Conservation (phyloP, 2,113 vertebrate species). For the Ancistrus triradiatus region DNA sequence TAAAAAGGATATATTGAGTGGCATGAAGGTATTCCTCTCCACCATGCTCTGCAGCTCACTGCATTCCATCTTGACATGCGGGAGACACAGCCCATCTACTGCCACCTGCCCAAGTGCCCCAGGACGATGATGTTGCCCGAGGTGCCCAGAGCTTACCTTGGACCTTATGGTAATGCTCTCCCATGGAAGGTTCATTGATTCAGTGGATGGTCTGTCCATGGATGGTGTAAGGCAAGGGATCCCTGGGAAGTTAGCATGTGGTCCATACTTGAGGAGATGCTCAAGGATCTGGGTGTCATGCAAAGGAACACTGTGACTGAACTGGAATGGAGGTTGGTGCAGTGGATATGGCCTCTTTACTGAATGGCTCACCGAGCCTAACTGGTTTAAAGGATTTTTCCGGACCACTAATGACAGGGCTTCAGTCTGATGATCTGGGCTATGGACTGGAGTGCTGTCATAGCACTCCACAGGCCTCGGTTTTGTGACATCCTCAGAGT, state of each 20-base stretch:
- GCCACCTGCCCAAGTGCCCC: constrained; percentile 52
- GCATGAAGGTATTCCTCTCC: constrained; percentile 66
- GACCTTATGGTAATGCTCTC: constrained; percentile 68
- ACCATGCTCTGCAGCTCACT: constrained; percentile 63
- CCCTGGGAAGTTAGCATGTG: constrained; percentile 57
- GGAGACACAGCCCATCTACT: constrained; percentile 65
- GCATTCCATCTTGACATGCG: constrained; percentile 71
- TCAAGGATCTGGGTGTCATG: constrained; percentile 76
- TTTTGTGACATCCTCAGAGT: constrained; percentile 55
- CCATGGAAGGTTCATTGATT: constrained; percentile 70
- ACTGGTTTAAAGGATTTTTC: constrained; percentile 59
- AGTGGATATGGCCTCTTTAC: constrained; percentile 67
- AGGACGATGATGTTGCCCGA: constrained; percentile 64
- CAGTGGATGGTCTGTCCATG: constrained; percentile 58
- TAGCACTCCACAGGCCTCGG: constrained; percentile 59
- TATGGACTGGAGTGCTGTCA: constrained; percentile 56
- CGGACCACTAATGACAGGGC: constrained; percentile 62
- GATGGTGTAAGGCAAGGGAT: constrained; percentile 56
- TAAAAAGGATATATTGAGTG: constrained; percentile 88
- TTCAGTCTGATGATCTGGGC: constrained; percentile 63
- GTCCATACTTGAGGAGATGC: constrained; percentile 73
- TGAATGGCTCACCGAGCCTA: constrained; percentile 52
- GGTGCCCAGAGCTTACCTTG: constrained; percentile 62
- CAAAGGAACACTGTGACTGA: constrained; percentile 57
- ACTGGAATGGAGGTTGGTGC: constrained; percentile 62